Conservation (phyloP, 1,140 invertebrate genomes). For the Zaprionus gabonicus region DNA sequence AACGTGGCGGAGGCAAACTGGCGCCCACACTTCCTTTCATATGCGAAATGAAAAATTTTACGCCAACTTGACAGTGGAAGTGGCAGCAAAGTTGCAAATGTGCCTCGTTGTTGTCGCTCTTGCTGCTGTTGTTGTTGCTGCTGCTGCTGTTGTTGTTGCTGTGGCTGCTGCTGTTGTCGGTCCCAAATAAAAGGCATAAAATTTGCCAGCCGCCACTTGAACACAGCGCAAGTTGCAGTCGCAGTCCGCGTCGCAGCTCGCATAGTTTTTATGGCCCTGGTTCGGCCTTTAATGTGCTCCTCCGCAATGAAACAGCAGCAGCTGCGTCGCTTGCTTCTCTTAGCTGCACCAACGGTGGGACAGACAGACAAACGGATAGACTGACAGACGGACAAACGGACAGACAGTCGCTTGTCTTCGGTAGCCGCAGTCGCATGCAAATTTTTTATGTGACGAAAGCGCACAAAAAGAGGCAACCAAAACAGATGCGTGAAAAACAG, state of each 20-base stretch:
- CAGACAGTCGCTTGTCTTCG: not conserved
- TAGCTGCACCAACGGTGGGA: not conserved
- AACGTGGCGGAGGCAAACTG: conserved; percentile 33
- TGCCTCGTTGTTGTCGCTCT: conserved; percentile 53
- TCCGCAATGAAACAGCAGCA: conserved; percentile 48
- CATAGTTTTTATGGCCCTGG: conserved; percentile 74
- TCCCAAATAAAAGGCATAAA: conserved; percentile 78
- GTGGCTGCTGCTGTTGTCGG: conserved; percentile 50
- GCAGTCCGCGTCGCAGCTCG: conserved; percentile 29
- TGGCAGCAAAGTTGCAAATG: conserved; percentile 79
- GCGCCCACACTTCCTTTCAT: conserved; percentile 82
- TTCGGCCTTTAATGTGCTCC: conserved; percentile 57
- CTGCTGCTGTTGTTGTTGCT: conserved; percentile 37
- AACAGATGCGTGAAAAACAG: conserved; percentile 6
- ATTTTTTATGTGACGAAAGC: conserved; percentile 61
- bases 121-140: conserved; percentile 21
- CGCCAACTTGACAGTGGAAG: conserved; percentile 80
- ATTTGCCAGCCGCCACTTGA: conserved; percentile 64
- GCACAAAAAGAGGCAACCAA: conserved; percentile 19
- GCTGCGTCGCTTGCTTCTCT: conserved; percentile 28
- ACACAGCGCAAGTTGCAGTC: conserved; percentile 34
- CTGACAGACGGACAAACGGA: not conserved
- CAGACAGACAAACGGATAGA: not conserved
- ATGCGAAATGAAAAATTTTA: conserved; percentile 82
- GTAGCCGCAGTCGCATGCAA: conserved; percentile 51